A percentile compares a stretch with the other conserved stretches of the same genome.
Conservation (phyloP, 2,888 invertebrate species). For the Scaptomyza cyrtandrae region DNA sequence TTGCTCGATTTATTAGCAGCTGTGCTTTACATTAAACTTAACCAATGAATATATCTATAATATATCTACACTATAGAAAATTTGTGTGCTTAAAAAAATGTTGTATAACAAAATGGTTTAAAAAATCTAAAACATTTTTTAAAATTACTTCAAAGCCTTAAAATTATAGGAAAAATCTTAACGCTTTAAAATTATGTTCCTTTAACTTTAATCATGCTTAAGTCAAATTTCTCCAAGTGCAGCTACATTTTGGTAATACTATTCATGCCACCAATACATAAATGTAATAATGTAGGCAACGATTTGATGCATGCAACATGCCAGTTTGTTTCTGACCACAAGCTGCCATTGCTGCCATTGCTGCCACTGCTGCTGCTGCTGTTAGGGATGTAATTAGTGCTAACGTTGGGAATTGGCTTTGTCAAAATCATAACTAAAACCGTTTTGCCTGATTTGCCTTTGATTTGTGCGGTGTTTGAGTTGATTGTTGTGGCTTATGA, state of each 20-base stretch:
- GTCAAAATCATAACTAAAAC: slow-evolving; percentile 49
- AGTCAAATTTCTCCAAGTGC: not conserved
- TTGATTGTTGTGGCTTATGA: slow-evolving; percentile 52
- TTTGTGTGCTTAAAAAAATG: too few relatives aligned
- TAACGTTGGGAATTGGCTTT: slow-evolving; percentile 31
- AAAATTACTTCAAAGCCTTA: not conserved
- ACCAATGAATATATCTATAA: not conserved
- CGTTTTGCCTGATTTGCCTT: slow-evolving; percentile 32
- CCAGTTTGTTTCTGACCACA: slow-evolving; percentile 5
- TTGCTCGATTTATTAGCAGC: slow-evolving; percentile 46
- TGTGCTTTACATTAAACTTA: slow-evolving; percentile 34
- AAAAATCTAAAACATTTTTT: not conserved
- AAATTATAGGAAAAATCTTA: not conserved
- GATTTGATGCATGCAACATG: slow-evolving; percentile 57
- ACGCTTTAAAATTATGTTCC: not conserved
- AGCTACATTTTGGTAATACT: not conserved
- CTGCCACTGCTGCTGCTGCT: not conserved
- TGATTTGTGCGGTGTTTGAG: slow-evolving; percentile 48
- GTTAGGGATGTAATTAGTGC: slow-evolving; percentile 62
- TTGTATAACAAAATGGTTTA: not conserved
- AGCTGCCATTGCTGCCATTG: not conserved
- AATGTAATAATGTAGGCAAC: slow-evolving; percentile 7
- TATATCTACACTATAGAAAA: not conserved
- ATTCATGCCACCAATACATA: not conserved
- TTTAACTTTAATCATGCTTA: not conserved